Evolutionary conservation across 2,888 invertebrate species (phyloP), one percentile per base, ranked within the genome.

Genomic region (Lamellibrachia satsuma): DNA sequence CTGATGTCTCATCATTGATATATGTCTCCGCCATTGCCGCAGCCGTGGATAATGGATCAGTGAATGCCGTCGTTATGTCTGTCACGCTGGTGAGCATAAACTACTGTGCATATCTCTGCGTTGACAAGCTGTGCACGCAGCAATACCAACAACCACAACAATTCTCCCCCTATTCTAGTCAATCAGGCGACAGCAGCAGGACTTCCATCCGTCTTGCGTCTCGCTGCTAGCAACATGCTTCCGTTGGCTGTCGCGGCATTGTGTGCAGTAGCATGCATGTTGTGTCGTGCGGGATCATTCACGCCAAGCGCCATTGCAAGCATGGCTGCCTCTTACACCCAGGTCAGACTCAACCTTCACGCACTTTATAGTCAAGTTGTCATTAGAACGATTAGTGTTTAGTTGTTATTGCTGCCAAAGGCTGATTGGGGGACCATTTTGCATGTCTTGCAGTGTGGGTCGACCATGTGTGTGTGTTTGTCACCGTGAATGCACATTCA

Each of bases 351-450:
- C 75, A 22, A 75, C 75, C 75, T 75, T 75, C 75, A 75, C 22
- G 75, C 75, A 75, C 75, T 75, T 75, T 75, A 75, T 75, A 75
- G 75, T 75, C 75, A 75, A 75, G 75, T 75, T 75, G 75, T 75
- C 75, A 75, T 75, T 75, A 75, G 75, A 75, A 75, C 75, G 6
- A 75, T 75, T 75, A 75, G 75, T 75, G 22, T 75, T 75, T 75
- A 75, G 75, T 75, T 75, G 75, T 75, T 75, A 75, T 75, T 75
- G 75, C 75, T 75, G 75, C 75, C 75, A 75, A 75, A 75, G 75
- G 75, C 75, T 75, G 75, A 75, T 75, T 22, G 75, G 75, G 75
- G 75, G 75, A 75, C 75, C 75, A 75, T 75, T 75, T 75, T 75
- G 75, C 75, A 75, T 75, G 75, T 75, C 22, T 75, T 75, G 75